Evolutionary conservation across 92 coral and sea anemone species (phyloP), one percentile per base, ranked within the genome.

Genomic region (Siderastrea siderea): DNA sequence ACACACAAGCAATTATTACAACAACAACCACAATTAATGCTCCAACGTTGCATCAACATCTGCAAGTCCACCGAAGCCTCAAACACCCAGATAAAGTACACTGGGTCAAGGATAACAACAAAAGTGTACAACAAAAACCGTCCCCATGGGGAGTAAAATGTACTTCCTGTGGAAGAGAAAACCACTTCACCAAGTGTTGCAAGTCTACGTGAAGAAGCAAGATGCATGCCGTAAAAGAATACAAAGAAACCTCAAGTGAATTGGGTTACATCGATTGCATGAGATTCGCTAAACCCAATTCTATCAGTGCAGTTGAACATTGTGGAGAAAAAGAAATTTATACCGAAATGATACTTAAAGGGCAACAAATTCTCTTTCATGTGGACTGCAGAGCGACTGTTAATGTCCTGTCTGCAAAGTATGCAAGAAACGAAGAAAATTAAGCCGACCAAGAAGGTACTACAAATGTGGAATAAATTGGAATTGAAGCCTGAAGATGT

Each of bases 61-160:
- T 84, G 93, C 51, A 15, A 82, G 15, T 75, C 85, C 5, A 60
- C 16, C 46, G 68, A 85, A 74, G 82, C 86, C 54, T 49, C 78
- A 67, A 16, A 50, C 44, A 66, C 78, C 47, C 79, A 47, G 64
- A 65, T 81, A 16, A 62, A 62, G 67, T 62, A 62, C 67, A 8
- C 5, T 4, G 72, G 17, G 48, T 68, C 72, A 26, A 68, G 72
- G 72, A 68, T 6, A 68, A 68, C 6, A 68, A 14, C 72, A 68
- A 11, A 44, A 1, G 72, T 26, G n/a, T 12, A 1, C 4, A 3
- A 61, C 10, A 5, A 12, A 12, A 16, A 12, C 66, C 66, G 66
- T 16, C 66, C 19, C 3, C 66, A 16, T 68, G 4, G 72, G 48
- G 10, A 10, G 15, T 6, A 6, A 68, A 38, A 46, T 12, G 71